Conservation (phyloP, 2,113 vertebrate genomes). For the Chitala chitala region DNA sequence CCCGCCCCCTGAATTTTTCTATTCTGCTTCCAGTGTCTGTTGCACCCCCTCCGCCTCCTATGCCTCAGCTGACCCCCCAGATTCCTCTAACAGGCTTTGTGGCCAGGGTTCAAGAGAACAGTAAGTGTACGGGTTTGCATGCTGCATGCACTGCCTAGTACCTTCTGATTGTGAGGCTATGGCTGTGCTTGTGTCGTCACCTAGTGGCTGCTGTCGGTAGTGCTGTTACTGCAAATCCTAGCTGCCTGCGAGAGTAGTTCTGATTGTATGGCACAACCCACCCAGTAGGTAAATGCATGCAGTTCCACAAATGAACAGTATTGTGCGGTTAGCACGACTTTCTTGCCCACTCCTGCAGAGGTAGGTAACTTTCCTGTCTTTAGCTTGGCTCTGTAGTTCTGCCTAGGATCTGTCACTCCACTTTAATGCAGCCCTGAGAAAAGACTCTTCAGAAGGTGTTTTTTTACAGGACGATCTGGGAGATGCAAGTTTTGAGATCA, state of each 20-base stretch:
- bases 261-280: not conserved
- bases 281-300: not conserved
- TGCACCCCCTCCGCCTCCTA: slow-evolving; percentile 95
- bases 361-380: not conserved
- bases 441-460: not conserved
- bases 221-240: not conserved
- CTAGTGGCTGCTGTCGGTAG: not conserved
- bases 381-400: not conserved
- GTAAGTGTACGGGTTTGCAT: slow-evolving; percentile 76
- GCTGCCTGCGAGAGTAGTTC: not conserved
- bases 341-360: not conserved
- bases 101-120: slow-evolving; percentile 99
- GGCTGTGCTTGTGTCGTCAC: too few relatives aligned
- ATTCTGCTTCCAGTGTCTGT: slow-evolving; percentile 83
- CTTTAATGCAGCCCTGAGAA: not conserved
- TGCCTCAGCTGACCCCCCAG: slow-evolving; percentile 99
- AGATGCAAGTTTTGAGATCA: too few relatives aligned
- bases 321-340: not conserved
- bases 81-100: slow-evolving; percentile 99
- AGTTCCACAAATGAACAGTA: not conserved
- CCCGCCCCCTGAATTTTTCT: slow-evolving; percentile 34
- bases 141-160: slow-evolving; percentile 1
- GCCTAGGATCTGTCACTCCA: not conserved
- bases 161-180: too few relatives aligned
- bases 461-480: too few relatives aligned